Conservation (phyloP, 2,113 vertebrate species). For the Otocyon megalotis region DNA sequence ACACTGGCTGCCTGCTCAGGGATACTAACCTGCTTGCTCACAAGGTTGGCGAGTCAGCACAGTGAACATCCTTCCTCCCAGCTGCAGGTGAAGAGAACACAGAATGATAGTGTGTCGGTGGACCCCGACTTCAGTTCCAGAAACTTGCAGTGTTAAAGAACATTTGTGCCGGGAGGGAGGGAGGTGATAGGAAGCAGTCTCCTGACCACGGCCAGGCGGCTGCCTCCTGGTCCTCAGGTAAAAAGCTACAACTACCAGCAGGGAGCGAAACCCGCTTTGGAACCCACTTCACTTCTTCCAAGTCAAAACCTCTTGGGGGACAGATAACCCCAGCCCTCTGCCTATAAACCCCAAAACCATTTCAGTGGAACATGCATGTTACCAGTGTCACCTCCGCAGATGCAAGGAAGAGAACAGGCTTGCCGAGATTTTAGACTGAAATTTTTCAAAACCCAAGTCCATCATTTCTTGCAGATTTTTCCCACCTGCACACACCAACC, state of each 20-base stretch:
- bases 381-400: not conserved
- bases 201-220: conserved; percentile 39
- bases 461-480: not conserved
- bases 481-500: not conserved
- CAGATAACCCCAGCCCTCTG: not conserved
- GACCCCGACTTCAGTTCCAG: not conserved
- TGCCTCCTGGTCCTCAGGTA: not conserved
- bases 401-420: not conserved
- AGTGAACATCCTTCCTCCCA: conserved; percentile 55
- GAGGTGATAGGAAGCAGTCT: not conserved
- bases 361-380: no score
- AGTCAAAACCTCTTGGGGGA: not conserved
- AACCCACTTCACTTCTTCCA: not conserved
- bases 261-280: not conserved
- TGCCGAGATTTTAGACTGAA: not conserved
- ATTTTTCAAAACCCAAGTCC: not conserved
- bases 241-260: conserved; percentile 63
- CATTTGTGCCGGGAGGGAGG: not conserved
- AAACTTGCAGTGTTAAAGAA: not conserved
- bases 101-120: not conserved
- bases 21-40: conserved; percentile 81
- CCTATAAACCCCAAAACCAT: not conserved
- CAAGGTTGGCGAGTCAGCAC: conserved; percentile 44
- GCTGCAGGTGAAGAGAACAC: conserved; percentile 51
- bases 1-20: not conserved